Base-by-base conservation (phyloP, 2,888 invertebrate species). In the Rapana venosa region DNA sequence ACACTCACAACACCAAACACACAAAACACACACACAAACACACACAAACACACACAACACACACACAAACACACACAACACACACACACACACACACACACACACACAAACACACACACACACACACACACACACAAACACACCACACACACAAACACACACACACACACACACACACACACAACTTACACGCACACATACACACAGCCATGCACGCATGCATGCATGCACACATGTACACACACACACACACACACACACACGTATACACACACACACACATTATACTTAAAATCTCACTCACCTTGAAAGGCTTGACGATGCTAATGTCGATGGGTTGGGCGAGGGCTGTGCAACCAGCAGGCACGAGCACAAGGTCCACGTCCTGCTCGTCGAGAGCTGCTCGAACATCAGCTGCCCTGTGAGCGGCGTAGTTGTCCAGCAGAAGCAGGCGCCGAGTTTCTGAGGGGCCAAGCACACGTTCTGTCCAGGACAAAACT, bases 251-350 rank as follows among this genome's bases (percentile, higher is more conserved):
- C 70, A 70, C 70, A 70, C 70, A 70, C 70, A 20, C 70, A 70
- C 70, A 70, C 70, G 26, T 26, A 79, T 32, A 79, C 79, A 79
- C 79, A 79, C 79, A 79, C 79, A 79, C 79, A 79, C 79, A 79
- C 79, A 79, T 35, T 32, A 70, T 26, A 70, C 70, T 70, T 70
- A 70, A 70, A 70, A 26, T 70, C 70, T 70, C 70, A 70, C 26
- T 70, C 26, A 77, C 56, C 77, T 87, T 87, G 56, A 87, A 87
- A 36, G 87, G 87, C 32, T 87, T 87, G 77, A 47, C 56, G 36
- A 87, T 77, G 87, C 77, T 26, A n/a, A 77, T 36, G 56, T 87
- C 87, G 47, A 87, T 77, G 20, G 87, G 87, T 70, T 87, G 87
- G 35, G 77, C 87, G 15, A 87, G 36, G 70, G 77, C 36, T 74